Percentiles rank a stretch among this genome's conserved stretches.
Evolutionary conservation across 2,797 vertebrate genomes (phyloP).

Genomic region (Sebastes iracundus): DNA sequence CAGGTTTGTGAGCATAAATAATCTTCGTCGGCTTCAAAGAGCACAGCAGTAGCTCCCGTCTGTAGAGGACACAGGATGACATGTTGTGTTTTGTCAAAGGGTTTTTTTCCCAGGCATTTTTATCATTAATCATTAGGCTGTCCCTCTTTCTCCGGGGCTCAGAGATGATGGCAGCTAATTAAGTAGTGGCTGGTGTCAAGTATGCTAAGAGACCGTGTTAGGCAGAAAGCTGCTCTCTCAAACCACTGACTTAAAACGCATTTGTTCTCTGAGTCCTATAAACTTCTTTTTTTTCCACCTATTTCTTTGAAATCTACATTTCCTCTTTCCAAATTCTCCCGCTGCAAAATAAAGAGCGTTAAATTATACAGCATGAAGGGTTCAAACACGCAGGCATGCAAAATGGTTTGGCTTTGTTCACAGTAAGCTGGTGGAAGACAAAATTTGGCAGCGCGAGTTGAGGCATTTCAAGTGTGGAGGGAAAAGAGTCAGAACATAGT

Average conservation of each 20-base stretch:
- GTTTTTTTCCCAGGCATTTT: slow-evolving; percentile 68
- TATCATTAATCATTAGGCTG: slow-evolving; percentile 83
- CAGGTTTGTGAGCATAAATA: slow-evolving; percentile 50
- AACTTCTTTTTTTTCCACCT: slow-evolving; percentile 11
- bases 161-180: slow-evolving; percentile 82
- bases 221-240: slow-evolving; percentile 51
- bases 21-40: slow-evolving; percentile 33
- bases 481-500: slow-evolving; percentile 36
- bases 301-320: slow-evolving; percentile 50
- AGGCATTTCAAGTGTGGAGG: slow-evolving; percentile 47
- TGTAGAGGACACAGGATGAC: slow-evolving; percentile 62
- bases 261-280: slow-evolving; percentile 14
- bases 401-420: slow-evolving; percentile 61
- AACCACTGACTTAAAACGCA: slow-evolving; percentile 51
- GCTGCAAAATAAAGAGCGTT: slow-evolving; percentile 45
- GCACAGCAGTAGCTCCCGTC: slow-evolving; percentile 58
- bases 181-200: slow-evolving; percentile 80
- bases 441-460: slow-evolving; percentile 47
- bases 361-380: slow-evolving; percentile 39
- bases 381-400: slow-evolving; percentile 46
- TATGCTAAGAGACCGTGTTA: slow-evolving; percentile 70
- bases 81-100: slow-evolving; percentile 73
- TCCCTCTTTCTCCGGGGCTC: slow-evolving; percentile 72
- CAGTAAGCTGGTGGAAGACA: slow-evolving; percentile 52
- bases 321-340: slow-evolving; percentile 11